Percentiles rank a stretch among this genome's conserved stretches.
Evolutionary conservation across 2,888 invertebrate genomes (phyloP).

Genomic region (Scaptomyza parva): DNA sequence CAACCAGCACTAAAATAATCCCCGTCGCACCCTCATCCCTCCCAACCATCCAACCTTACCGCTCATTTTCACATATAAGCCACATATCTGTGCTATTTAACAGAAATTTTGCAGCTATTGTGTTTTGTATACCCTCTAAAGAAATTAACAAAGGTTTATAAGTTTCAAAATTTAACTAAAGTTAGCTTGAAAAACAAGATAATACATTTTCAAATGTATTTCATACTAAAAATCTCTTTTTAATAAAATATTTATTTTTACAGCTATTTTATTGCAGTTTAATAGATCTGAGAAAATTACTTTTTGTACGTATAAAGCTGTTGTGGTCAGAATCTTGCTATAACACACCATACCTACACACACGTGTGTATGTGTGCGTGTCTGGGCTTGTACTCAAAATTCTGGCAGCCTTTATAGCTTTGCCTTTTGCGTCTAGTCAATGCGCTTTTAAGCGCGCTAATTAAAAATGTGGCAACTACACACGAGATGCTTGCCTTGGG

Average conservation of each 20-base stretch:
- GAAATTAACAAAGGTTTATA: background rate
- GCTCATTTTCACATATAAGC: slow-evolving; percentile 3
- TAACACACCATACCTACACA: slow-evolving; percentile 1
- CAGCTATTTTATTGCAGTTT: background rate
- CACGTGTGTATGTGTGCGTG: background rate
- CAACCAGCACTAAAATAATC: slow-evolving; percentile 16
- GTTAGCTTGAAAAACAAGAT: too few relatives aligned
- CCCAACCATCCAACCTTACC: background rate
- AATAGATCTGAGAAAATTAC: background rate
- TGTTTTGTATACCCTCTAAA: background rate
- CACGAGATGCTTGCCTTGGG: slow-evolving; percentile 34
- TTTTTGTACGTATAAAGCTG: background rate
- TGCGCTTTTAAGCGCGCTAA: slow-evolving; percentile 79
- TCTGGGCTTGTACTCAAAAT: background rate
- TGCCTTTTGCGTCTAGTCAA: slow-evolving; percentile 57
- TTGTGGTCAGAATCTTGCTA: slow-evolving; percentile 20
- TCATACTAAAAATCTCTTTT: too few relatives aligned
- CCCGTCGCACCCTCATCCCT: background rate
- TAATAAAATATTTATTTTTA: background rate
- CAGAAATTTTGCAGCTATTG: background rate
- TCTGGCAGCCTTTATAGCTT: slow-evolving; percentile 26
- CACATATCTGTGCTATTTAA: slow-evolving; percentile 6
- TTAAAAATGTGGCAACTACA: slow-evolving; percentile 77
- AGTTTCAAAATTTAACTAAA: too few relatives aligned
- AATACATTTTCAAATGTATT: too few relatives aligned